Evolutionary conservation across 2,113 vertebrate genomes (phyloP).

Genomic region (Poeciliopsis occidentalis): DNA sequence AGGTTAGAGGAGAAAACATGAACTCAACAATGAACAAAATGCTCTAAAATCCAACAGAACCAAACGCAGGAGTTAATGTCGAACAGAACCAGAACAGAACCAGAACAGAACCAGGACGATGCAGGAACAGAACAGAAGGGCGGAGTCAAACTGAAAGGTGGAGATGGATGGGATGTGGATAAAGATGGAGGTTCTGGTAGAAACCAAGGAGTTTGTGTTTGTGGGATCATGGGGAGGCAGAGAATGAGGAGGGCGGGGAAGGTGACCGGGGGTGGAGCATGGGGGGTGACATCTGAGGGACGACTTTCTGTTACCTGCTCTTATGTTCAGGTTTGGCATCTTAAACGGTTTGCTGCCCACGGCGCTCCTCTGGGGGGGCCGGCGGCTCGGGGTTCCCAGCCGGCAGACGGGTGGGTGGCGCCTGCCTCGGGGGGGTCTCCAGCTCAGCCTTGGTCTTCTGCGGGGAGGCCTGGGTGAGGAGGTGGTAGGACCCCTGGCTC

Average conservation of each 20-base stretch:
- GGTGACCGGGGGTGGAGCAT: too few species aligned
- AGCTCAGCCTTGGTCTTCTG: constrained; percentile 76
- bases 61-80: constrained; percentile 53
- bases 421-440: constrained; percentile 56
- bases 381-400: constrained; percentile 53
- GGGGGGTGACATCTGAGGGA: too few species aligned
- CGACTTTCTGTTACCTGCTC: constrained; percentile 75
- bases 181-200: constrained; percentile 40
- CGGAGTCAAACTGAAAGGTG: neutral
- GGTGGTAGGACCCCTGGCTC: constrained; percentile 66
- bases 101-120: constrained; percentile 2
- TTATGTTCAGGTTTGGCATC: constrained; percentile 70
- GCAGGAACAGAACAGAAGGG: constrained; percentile 25
- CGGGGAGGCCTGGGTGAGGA: constrained; percentile 67
- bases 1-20: neutral
- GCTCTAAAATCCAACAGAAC: constrained; percentile 30
- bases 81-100: constrained; percentile 19
- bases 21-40: constrained; percentile 50
- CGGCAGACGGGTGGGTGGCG: constrained; percentile 40
- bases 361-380: constrained; percentile 40
- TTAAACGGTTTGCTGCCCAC: constrained; percentile 56
- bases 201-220: constrained; percentile 29
- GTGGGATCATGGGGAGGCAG: too few species aligned
- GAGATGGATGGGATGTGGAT: constrained; percentile 33
- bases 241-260: too few species aligned